Percentiles rank a stretch among this genome's conserved stretches.
These are phyloP conservation scores for Eublepharis macularius DNA, from an alignment of 2,113 vertebrate species.

Conservation along the genomic window DNA sequence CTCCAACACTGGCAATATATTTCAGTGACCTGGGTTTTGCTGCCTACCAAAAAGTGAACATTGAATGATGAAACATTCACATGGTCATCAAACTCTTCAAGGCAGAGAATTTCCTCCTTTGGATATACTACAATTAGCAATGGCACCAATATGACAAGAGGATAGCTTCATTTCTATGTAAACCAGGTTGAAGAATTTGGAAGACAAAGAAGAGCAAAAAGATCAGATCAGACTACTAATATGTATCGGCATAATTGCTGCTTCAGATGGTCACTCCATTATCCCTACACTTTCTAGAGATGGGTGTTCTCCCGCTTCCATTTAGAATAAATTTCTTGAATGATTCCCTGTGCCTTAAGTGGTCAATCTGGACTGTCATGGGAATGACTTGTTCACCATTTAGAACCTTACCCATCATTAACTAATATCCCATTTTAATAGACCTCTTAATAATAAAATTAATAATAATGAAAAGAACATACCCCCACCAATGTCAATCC, in stretches of 20 bases:
- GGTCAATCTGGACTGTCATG: background rate
- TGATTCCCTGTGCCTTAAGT: rapidly evolving
- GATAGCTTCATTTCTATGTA: background rate
- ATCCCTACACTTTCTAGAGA: background rate
- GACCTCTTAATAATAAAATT: background rate
- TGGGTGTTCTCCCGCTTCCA: no score
- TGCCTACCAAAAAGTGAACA: background rate
- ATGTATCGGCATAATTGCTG: no score
- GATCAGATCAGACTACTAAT: no score
- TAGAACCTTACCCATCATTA: background rate
- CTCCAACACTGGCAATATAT: background rate
- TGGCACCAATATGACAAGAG: background rate
- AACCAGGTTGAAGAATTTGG: background rate
- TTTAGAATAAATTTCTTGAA: background rate
- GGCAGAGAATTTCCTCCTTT: background rate
- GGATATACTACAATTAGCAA: background rate
- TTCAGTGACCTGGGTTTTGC: background rate
- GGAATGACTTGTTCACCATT: constrained; percentile 21
- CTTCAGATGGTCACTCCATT: background rate
- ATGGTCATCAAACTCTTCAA: background rate
- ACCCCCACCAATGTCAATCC: constrained; percentile 33
- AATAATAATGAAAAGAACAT: constrained; percentile 30
- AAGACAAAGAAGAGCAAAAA: background rate
- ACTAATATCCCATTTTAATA: constrained; percentile 12
- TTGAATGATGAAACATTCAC: background rate